Base-by-base conservation (phyloP, 2,113 vertebrate genomes). In the Lasiurus borealis region DNA sequence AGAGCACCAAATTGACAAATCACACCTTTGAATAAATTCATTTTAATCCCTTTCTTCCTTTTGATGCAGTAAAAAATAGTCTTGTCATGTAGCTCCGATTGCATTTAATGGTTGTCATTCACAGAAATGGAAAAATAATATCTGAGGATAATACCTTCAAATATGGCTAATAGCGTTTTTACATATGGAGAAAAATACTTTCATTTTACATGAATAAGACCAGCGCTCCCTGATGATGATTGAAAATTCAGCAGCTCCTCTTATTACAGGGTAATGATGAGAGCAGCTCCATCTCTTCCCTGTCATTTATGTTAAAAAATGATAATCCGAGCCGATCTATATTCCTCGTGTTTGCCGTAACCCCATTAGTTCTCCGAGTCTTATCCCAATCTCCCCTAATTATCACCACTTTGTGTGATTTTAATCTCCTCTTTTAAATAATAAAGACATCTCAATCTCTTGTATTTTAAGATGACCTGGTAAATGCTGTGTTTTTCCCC, bases 21-120 rank as follows among this genome's bases (percentile, higher is more conserved):
- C 98, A 97, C 98, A 97, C 98, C 98, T 98, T 91, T 97, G 98
- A 99, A 99, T 99, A 98, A 99, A 99, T 98, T 98, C 97, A 98
- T 98, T 99, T 98, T 99, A 99, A 99, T 99, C 98, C 98, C 91
- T 92, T 98, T 98, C 97, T 98, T 98, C 95, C 97, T 98, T 98
- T 98, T 99, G 98, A 98, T 98, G 98, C 98, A 98, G 98, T 98
- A 98, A 98, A n/a, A 98, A 99, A 98, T 98, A 98, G 97, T 97
- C 98, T 98, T 98, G 98, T 98, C 98, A 98, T 98, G 97, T 98
- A 97, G 93, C 98, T 97, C 96, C 94, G 83, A 98, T 98, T 98
- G 98, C 97, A 97, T 98, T 98, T 98, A 98, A 98, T 98, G 97
- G 98, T 97, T 98, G 98, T 96, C 98, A 98, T 98, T 98, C 98